phyloP scores from a whole-genome alignment of 2,797 vertebrate genomes.

The Monodelphis domestica region DNA sequence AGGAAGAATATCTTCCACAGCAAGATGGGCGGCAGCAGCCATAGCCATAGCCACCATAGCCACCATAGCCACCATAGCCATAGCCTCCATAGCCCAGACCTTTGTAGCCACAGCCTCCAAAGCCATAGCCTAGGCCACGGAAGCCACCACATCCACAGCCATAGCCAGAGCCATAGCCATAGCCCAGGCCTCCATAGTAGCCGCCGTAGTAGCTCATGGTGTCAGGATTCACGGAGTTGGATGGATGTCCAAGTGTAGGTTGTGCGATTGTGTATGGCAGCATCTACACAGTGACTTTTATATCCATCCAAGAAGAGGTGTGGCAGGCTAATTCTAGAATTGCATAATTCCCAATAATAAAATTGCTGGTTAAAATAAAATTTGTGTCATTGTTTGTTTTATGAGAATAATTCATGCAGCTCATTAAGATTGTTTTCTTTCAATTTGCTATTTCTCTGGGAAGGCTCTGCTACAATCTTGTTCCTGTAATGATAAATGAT shows the following conservation, averaged over 20 bases:
- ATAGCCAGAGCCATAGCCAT: background rate
- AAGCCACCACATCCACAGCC: background rate
- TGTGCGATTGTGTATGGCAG: background rate
- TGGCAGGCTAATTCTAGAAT: background rate
- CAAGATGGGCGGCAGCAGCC: too few relatives aligned
- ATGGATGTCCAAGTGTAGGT: background rate
- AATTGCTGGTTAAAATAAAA: background rate
- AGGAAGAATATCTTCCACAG: background rate
- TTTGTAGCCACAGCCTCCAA: background rate
- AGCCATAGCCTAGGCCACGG: background rate
- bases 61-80: background rate
- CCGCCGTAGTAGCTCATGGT: conserved; percentile 34
- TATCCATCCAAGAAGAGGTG: background rate
- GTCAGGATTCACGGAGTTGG: background rate
- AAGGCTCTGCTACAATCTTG: background rate
- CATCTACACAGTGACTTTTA: conserved; percentile 5
- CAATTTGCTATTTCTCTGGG: background rate
- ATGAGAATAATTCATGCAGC: background rate
- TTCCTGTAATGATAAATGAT: background rate
- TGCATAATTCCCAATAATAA: background rate
- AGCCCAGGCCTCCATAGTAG: conserved; percentile 16
- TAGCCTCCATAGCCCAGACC: background rate
- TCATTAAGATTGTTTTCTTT: background rate
- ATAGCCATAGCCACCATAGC: background rate
- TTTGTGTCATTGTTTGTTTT: background rate